phyloP scores from a whole-genome alignment of 2,113 vertebrate species.

The Polyodon spathula region DNA sequence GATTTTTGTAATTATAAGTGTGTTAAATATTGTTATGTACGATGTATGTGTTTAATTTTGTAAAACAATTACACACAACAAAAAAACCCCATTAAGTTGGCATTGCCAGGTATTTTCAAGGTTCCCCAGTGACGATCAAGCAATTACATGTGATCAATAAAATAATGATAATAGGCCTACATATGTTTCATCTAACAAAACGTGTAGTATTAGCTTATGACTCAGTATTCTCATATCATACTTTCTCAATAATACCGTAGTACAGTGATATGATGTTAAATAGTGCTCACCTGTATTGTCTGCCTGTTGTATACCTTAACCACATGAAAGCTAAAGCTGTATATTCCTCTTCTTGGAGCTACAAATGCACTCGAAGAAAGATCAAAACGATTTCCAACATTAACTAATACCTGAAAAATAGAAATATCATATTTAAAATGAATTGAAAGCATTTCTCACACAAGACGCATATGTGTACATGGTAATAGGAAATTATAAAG shows the following conservation, averaged over 20 bases:
- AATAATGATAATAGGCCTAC: constrained; percentile 4
- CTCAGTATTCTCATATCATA: not conserved
- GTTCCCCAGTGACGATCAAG: too few species aligned
- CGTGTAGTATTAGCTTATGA: not conserved
- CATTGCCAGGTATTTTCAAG: too few species aligned
- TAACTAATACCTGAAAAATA: constrained; percentile 85
- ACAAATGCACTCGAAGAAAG: constrained; percentile 94
- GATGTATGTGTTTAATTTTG: too few species aligned
- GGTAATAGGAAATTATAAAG: too few species aligned
- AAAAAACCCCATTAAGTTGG: too few species aligned
- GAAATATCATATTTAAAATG: too few species aligned
- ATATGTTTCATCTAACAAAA: not conserved
- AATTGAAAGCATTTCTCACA: too few species aligned
- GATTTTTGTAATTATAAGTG: too few species aligned
- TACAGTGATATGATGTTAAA: too few species aligned
- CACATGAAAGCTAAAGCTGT: constrained; percentile 99
- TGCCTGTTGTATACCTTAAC: constrained; percentile 99
- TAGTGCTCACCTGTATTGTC: constrained; percentile 89
- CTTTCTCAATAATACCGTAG: not conserved
- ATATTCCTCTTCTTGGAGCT: constrained; percentile 92
- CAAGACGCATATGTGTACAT: too few species aligned
- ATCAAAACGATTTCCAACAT: constrained; percentile 98
- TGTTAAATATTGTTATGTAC: too few species aligned
- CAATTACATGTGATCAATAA: not conserved
- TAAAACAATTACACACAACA: too few species aligned